Conservation (phyloP, 2,797 vertebrate genomes). For the Protonibea diacanthus region DNA sequence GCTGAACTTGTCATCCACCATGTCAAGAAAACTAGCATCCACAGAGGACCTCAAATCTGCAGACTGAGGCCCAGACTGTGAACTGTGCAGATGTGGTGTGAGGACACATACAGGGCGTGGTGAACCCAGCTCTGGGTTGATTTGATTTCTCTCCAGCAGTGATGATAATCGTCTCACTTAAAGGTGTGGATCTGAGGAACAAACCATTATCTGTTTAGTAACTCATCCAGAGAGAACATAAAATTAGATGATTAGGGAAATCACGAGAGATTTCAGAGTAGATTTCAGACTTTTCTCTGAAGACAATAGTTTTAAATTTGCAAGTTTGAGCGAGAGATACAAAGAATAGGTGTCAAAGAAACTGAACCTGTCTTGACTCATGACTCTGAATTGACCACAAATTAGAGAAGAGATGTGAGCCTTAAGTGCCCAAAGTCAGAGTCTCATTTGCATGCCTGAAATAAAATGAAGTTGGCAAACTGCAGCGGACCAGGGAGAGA, state of each 20-base stretch:
- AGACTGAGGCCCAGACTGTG: slow-evolving; percentile 35
- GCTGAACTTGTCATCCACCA: slow-evolving; percentile 38
- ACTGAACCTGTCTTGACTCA: slow-evolving; percentile 23
- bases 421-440: slow-evolving; percentile 39
- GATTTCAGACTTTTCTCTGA: slow-evolving; percentile 20
- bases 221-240: slow-evolving; percentile 20
- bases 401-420: slow-evolving; percentile 51
- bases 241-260: slow-evolving; percentile 28
- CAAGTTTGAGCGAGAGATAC: slow-evolving; percentile 19
- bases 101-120: slow-evolving; percentile 52
- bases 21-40: slow-evolving; percentile 21
- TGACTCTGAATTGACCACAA: slow-evolving; percentile 38
- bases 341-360: slow-evolving; percentile 24
- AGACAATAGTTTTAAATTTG: slow-evolving; percentile 28
- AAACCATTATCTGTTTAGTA: slow-evolving; percentile 62
- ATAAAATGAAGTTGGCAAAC: slow-evolving; percentile 67
- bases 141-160: slow-evolving; percentile 75
- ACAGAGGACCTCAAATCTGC: slow-evolving; percentile 48
- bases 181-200: slow-evolving; percentile 75
- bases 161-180: slow-evolving; percentile 77
- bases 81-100: slow-evolving; percentile 71
- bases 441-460: slow-evolving; percentile 69
- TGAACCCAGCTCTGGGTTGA: slow-evolving; percentile 48
- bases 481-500: slow-evolving; percentile 43
- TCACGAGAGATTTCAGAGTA: slow-evolving; percentile 9